Conservation (phyloP, 2,888 invertebrate species). For the Conchocele bisecta region DNA sequence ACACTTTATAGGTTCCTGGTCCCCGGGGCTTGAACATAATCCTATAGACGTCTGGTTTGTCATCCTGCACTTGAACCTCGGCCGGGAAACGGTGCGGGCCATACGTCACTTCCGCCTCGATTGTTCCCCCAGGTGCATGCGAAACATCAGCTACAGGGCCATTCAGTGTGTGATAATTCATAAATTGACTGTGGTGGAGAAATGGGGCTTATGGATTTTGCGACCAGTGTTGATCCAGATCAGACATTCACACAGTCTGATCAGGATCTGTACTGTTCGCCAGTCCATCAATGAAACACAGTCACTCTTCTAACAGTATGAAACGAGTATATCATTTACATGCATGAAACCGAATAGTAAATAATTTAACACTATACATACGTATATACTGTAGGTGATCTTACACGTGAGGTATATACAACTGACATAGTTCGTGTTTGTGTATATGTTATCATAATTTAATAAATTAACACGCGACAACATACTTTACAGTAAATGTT, state of each 20-base stretch:
- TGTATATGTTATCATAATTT: too few species aligned
- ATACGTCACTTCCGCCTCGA: conserved; percentile 94
- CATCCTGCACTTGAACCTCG: conserved; percentile 87
- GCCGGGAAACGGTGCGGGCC: conserved; percentile 85
- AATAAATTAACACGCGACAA: too few species aligned
- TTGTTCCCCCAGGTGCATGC: conserved; percentile 93
- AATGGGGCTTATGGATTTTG: background rate
- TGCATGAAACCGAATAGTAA: background rate
- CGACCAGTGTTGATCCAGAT: too few species aligned
- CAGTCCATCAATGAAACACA: too few species aligned
- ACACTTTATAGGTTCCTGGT: conserved; percentile 88
- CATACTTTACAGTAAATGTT: too few species aligned
- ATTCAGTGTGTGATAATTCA: too few species aligned
- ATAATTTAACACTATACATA: background rate
- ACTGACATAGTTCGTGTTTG: too few species aligned
- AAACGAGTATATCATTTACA: background rate
- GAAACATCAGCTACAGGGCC: conserved; percentile 87
- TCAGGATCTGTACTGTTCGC: too few species aligned
- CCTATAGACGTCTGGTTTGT: conserved; percentile 84
- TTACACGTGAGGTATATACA: too few species aligned
- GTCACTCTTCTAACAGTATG: background rate
- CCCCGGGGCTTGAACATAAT: conserved; percentile 85
- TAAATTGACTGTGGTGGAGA: background rate
- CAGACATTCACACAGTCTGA: too few species aligned
- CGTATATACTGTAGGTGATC: background rate